Conservation (phyloP, 2,888 invertebrate species). For the Drosophila paramelanica region DNA sequence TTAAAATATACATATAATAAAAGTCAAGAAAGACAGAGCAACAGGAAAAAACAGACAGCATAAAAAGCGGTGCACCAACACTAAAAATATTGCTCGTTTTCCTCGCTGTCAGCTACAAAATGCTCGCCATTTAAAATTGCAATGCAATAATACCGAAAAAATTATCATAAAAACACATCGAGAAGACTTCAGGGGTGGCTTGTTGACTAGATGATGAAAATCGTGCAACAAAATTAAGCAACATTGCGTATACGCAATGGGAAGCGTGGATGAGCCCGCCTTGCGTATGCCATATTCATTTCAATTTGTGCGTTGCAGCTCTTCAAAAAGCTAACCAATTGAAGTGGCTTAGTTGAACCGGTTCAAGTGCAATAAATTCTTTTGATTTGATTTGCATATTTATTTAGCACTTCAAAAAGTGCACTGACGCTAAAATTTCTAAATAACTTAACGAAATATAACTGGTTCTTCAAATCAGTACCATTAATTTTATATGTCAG, state of each 20-base stretch:
- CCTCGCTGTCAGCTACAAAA: conserved; percentile 56
- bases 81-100: neutral
- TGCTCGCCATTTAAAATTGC: conserved; percentile 72
- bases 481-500: neutral
- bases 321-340: neutral
- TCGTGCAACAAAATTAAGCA: conserved; percentile 1
- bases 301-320: neutral
- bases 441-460: too few species aligned
- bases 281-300: too few species aligned
- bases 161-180: conserved; percentile 61
- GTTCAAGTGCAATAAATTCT: conserved; percentile 5
- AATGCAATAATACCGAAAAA: conserved; percentile 71
- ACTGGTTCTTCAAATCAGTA: too few species aligned
- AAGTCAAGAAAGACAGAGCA: conserved; percentile 42
- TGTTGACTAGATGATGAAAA: conserved; percentile 17
- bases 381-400: neutral
- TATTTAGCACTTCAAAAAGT: neutral
- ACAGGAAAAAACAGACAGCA: neutral
- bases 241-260: conserved; percentile 53
- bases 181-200: neutral
- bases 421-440: neutral
- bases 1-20: conserved; percentile 68
- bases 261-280: too few species aligned
- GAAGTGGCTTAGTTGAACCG: conserved; percentile 7
- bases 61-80: conserved; percentile 3